A percentile compares a stretch with the other conserved stretches of the same genome.
Evolutionary conservation across 2,888 invertebrate genomes (phyloP).

Genomic region (Pinctada fucata): DNA sequence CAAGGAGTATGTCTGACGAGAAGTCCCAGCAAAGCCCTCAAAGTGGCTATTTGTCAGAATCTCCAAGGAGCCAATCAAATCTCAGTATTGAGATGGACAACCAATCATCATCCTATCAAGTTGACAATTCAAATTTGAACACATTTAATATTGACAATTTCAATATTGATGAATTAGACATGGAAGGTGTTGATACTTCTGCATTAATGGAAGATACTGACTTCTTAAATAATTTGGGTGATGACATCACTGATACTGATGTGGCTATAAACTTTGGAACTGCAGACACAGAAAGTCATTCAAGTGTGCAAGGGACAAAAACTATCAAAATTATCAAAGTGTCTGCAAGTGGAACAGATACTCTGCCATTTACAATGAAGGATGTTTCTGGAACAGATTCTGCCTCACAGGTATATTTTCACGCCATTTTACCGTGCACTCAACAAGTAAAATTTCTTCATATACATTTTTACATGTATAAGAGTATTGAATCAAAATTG

Average conservation of each 20-base stretch:
- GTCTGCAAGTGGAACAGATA: slow-evolving; percentile 35
- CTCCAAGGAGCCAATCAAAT: slow-evolving; percentile 46
- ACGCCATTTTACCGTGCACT: too few relatives aligned
- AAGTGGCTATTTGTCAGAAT: slow-evolving; percentile 48
- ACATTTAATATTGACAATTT: slow-evolving; percentile 19
- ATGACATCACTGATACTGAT: slow-evolving; percentile 40
- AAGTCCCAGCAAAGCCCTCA: slow-evolving; percentile 42
- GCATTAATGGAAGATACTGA: slow-evolving; percentile 44
- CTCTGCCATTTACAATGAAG: slow-evolving; percentile 67
- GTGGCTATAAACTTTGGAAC: slow-evolving; percentile 54
- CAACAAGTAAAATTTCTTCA: background rate
- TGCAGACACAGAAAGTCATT: slow-evolving; percentile 47
- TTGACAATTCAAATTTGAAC: slow-evolving; percentile 33
- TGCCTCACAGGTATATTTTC: slow-evolving; percentile 22
- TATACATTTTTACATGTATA: background rate
- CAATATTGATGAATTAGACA: slow-evolving; percentile 39
- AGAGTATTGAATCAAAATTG: too few relatives aligned
- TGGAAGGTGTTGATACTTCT: slow-evolving; percentile 55
- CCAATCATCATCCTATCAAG: background rate
- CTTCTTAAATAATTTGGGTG: slow-evolving; percentile 47
- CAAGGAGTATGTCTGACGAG: slow-evolving; percentile 41
- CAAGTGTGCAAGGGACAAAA: slow-evolving; percentile 39
- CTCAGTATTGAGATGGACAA: slow-evolving; percentile 32
- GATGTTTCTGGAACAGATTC: slow-evolving; percentile 51
- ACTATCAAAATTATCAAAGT: slow-evolving; percentile 56